Evolutionary conservation across 2,113 vertebrate species (phyloP).

Genomic region (Phyllostomus hastatus): DNA sequence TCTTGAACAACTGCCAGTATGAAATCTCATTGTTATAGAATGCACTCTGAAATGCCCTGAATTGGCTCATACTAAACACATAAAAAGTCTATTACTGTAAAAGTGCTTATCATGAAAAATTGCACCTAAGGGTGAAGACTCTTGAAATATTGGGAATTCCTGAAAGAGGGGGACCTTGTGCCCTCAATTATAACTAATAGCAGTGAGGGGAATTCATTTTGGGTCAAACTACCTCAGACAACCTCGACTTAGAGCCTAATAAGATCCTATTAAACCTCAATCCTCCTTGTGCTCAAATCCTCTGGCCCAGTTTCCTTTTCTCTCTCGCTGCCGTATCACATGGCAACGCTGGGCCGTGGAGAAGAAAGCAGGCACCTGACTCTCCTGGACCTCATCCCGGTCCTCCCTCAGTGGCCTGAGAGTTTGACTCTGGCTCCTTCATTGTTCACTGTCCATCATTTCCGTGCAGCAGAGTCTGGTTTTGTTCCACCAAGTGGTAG

Average conservation of each 20-base stretch:
- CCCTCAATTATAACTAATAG: slow-evolving; percentile 60
- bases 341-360: background rate
- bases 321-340: background rate
- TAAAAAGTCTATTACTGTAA: slow-evolving; percentile 42
- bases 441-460: background rate
- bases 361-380: background rate
- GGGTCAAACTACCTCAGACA: slow-evolving; percentile 35
- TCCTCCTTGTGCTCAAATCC: slow-evolving; percentile 32
- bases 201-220: background rate
- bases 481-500: background rate
- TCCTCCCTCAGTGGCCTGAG: background rate
- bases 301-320: background rate
- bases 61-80: slow-evolving; percentile 40
- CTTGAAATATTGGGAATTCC: slow-evolving; percentile 51
- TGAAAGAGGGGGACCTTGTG: background rate
- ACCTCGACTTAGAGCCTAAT: slow-evolving; percentile 25
- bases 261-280: slow-evolving; percentile 52
- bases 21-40: slow-evolving; percentile 42
- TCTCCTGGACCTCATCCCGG: background rate
- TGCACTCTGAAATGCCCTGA: slow-evolving; percentile 1
- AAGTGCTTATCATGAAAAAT: slow-evolving; percentile 52
- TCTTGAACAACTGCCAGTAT: background rate
- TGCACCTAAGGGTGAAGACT: slow-evolving; percentile 22
- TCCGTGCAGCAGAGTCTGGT: background rate
- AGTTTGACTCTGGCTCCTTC: background rate